Base-by-base conservation (phyloP, 2,888 invertebrate genomes). In the Amiota minor region DNA sequence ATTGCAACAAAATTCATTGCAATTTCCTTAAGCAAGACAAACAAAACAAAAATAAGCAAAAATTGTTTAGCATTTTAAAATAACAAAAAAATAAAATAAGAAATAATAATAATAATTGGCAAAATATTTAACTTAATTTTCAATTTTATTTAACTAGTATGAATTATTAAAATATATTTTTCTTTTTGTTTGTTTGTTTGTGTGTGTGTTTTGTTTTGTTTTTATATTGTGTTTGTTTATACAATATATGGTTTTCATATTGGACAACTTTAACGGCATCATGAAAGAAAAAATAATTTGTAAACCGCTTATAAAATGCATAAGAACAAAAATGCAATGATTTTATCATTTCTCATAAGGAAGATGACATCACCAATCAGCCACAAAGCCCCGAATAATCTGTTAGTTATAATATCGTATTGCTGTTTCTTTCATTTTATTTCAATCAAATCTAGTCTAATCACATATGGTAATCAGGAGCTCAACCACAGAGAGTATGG, bases 21-120 rank as follows among this genome's bases (percentile, higher is more conserved):
- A 16, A 55, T 55, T n/a, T 16, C 6, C 55, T 55, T 55, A 16
- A 16, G n/a, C n/a, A n/a, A n/a, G 14, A 55, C 3, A 55, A 53
- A 73, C 64, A 50, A 62, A 74, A 76, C 69, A 72, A 72, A 75
- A 81, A 74, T 71, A 72, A 77, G 75, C 71, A 73, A 35, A 35
- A 35, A 35, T 35, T 6, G 35, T 35, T 35, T 35, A 35, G 35
- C 35, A 35, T 35, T 35, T 35, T 35, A 6, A 35, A 35, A 35
- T 35, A 35, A 35, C 4, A 35, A 35, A 35, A 35, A 35, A 35
- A 35, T 35, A 6, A 35, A 35, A 35, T 35, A 35, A 35, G 35
- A 35, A 35, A 35, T 35, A 35, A 35, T 4, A 35, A 80, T 49
- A 50, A 74, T 35, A 56, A 72, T 59, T 59, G 59, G 59, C 59